Evolutionary conservation across 2,888 invertebrate genomes (phyloP), one percentile per base, ranked within the genome.

Genomic region (Chymomyza caudatula): DNA sequence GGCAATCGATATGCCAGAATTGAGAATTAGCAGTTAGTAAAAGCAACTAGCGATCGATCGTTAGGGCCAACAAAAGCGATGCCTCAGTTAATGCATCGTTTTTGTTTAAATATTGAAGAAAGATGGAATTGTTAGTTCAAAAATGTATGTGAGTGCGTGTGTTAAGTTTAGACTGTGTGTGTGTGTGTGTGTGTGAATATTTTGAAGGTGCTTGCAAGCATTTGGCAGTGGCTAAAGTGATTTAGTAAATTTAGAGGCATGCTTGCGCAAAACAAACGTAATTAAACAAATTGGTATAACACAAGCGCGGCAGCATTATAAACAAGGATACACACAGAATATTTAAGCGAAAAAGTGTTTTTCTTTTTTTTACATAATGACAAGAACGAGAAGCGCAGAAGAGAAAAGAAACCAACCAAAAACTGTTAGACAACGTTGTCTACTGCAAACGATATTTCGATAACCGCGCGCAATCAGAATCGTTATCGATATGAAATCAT

Each of bases 11-110:
- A 37, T 37, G 29, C 29, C 29, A 37, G 29, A 11, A 2, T 37
- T 37, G 11, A 37, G 3, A 37, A 19, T 69, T 58, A 61, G 42
- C 59, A 56, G 59, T 67, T 15, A n/a, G n/a, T n/a, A 61, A 76
- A 76, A 74, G 67, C 74, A 65, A 65, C 77, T 58, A 69, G 64
- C 77, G 69, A 65, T 68, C 65, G 70, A 67, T 51, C 58, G 49
- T 76, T 66, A 69, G 52, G 8, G 29, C 29, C 29, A 4, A 37
- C 11, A 37, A 1, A 37, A 37, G 2, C 29, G 29, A 37, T 37
- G 8, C 11, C 11, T 25, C 25, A 25, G 25, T 25, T 25, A 6
- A 37, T 37, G 29, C 29, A 37, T 11, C 29, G 29, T 37, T 37
- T 37, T 37, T 37, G 29, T 11, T n/a, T n/a, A n/a, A 37, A 37